Conservation (phyloP, 2,113 vertebrate species). For the Carassius gibelio region DNA sequence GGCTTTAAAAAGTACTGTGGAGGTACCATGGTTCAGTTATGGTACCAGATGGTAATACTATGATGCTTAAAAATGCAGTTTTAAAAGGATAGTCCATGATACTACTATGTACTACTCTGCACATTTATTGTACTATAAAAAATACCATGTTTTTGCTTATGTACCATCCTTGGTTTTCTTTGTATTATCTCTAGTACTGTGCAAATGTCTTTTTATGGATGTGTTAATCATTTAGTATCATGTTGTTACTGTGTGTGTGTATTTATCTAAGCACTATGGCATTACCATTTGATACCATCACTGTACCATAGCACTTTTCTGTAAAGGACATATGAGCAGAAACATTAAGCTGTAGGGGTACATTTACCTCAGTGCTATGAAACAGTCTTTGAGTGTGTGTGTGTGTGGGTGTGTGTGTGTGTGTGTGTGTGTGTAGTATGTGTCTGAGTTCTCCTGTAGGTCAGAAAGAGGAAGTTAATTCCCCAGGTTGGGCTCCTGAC, state of each 20-base stretch:
- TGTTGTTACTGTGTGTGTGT: not conserved
- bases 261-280: no score
- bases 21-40: no score
- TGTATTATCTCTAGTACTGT: no score
- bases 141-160: no score
- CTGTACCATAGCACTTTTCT: not conserved
- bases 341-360: not conserved
- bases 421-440: slow-evolving; percentile 13
- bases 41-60: no score
- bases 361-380: slow-evolving; percentile 9
- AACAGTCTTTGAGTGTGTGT: slow-evolving; percentile 4
- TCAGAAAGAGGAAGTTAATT: slow-evolving; percentile 50
- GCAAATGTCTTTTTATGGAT: not conserved
- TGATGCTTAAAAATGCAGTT: no score
- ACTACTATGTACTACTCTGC: no score
- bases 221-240: not conserved
- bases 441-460: slow-evolving; percentile 36
- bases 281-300: not conserved
- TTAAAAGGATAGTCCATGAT: no score
- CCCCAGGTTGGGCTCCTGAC: slow-evolving; percentile 47
- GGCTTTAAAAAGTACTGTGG: no score
- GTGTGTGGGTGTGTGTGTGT: slow-evolving; percentile 23
- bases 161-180: no score
- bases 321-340: slow-evolving; percentile 5
- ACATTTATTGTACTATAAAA: no score